Base-by-base conservation (phyloP, 2,888 invertebrate species). In the Lasioglossum figueresi region DNA sequence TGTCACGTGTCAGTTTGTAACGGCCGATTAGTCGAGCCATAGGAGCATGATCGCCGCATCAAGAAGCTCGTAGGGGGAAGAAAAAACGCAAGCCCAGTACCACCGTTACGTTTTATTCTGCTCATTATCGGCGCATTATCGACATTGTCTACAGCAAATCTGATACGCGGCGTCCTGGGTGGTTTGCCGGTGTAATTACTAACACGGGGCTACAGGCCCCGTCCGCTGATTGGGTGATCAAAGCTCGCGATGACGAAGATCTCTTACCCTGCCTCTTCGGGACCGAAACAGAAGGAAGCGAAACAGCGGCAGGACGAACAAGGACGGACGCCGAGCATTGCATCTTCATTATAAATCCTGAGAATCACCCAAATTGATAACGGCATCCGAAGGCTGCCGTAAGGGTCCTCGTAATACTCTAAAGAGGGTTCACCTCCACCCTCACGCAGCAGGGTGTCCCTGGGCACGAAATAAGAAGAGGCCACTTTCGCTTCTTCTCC, bases 291-390 rank as follows among this genome's bases (percentile, higher is more conserved):
- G 78, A 70, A 34, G 70, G 52, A 71, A 34, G 40, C 31, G 52
- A 63, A 37, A 12, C 73, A n/a, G 52, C 77, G 80, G 63, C 34
- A 76, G 78, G 78, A 77, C 56, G 59, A 68, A 76, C 68, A 78
- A 75, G 83, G 59, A 72, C 52, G 82, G 75, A 71, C 70, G 59
- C 23, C 90, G 91, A 90, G 92, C 92, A 93, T 94, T 93, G 94
- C 93, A 88, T 94, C 94, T 94, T 94, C 93, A 93, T 94, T 93
- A 92, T 91, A 92, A 94, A 93, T 92, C 91, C 91, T 91, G 89
- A 93, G 92, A 93, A 94, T 94, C 93, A 93, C 93, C 91, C 93
- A 93, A 94, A 93, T 94, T 93, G 93, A 93, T 93, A 93, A 93
- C 92, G 93, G 93, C 93, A 92, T 91, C 90, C 90, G 91, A 87